Percentiles rank a stretch among this genome's conserved stretches.
Evolutionary conservation across 2,888 invertebrate species (phyloP).

Genomic region (Drosophila greeni): DNA sequence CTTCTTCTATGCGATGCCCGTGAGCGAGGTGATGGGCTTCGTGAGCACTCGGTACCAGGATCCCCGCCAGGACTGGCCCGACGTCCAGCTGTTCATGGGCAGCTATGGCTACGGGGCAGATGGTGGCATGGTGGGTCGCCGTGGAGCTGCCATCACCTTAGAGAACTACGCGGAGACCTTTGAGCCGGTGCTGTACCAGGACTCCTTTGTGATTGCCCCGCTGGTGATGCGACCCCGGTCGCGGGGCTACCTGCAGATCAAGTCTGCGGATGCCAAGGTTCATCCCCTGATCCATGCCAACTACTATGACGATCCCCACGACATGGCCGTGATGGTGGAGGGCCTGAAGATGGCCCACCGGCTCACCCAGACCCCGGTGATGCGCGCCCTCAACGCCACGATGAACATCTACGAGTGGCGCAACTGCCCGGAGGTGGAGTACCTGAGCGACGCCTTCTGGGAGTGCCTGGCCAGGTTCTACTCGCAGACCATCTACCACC

Average conservation of each 20-base stretch:
- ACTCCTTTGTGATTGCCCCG: slow-evolving; percentile 85
- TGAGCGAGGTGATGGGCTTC: slow-evolving; percentile 89
- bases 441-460: slow-evolving; percentile 87
- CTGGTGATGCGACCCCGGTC: slow-evolving; percentile 87
- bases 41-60: slow-evolving; percentile 86
- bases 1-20: slow-evolving; percentile 86
- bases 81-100: slow-evolving; percentile 87
- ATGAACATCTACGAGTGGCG: slow-evolving; percentile 84
- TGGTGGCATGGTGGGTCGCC: slow-evolving; percentile 86
- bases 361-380: slow-evolving; percentile 82
- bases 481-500: slow-evolving; percentile 89
- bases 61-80: slow-evolving; percentile 85
- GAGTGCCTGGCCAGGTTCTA: slow-evolving; percentile 87
- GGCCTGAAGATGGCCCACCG: slow-evolving; percentile 85
- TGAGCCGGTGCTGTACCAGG: slow-evolving; percentile 84
- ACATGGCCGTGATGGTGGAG: slow-evolving; percentile 87
- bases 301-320: slow-evolving; percentile 87
- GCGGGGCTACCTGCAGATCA: slow-evolving; percentile 84
- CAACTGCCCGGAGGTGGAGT: slow-evolving; percentile 82
- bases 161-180: slow-evolving; percentile 84
- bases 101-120: slow-evolving; percentile 88
- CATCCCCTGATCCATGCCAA: slow-evolving; percentile 93
- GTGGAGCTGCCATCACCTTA: slow-evolving; percentile 84
- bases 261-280: slow-evolving; percentile 84
- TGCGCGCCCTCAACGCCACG: slow-evolving; percentile 82